These are phyloP conservation scores for Catajapyx aquilonaris DNA, from an alignment of 1,140 invertebrate species.

Conservation along the genomic window DNA sequence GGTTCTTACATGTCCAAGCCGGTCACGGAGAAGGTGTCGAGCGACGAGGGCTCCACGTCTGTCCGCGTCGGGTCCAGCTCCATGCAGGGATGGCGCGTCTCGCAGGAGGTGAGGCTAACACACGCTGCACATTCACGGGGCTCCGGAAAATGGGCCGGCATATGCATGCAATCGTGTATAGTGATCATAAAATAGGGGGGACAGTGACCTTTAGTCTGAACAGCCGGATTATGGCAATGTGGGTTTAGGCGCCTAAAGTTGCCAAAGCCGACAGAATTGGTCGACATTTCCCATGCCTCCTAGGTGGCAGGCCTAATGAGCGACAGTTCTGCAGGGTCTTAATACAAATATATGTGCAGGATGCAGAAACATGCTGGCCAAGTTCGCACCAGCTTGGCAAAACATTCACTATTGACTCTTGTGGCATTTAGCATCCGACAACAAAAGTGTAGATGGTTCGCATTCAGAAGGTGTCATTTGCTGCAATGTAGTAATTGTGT, in stretches of 20 bases:
- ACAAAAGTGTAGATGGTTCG: no score
- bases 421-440: no score
- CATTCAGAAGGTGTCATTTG: no score
- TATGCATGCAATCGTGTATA: slow-evolving; percentile 2
- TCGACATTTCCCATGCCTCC: no score
- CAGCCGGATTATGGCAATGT: neutral
- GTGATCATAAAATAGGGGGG: neutral
- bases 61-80: slow-evolving; percentile 70
- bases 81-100: slow-evolving; percentile 94
- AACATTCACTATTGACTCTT: no score
- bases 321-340: no score
- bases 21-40: slow-evolving; percentile 64
- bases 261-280: neutral
- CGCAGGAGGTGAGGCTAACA: slow-evolving; percentile 77
- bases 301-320: no score
- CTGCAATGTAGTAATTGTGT: no score
- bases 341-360: no score
- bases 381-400: no score
- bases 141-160: neutral
- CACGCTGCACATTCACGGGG: no score
- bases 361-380: no score
- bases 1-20: slow-evolving; percentile 80
- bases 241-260: neutral
- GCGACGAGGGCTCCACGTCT: slow-evolving; percentile 45
- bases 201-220: neutral